A percentile compares a stretch with the other conserved stretches of the same genome.
Conservation (phyloP, 2,888 invertebrate species). For the Cephonodes hylas region DNA sequence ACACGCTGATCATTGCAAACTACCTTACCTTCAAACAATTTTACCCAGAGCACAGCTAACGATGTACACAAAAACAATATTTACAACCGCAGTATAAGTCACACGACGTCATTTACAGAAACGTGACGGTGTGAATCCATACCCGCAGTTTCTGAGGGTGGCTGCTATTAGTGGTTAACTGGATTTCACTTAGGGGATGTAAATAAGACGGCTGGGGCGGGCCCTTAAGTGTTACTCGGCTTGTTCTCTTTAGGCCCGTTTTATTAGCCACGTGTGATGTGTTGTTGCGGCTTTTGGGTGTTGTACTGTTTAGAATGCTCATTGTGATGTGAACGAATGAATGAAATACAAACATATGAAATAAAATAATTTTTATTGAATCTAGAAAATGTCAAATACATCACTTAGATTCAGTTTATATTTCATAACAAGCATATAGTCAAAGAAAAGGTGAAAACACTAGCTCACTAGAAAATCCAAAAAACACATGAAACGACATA, state of each 20-base stretch:
- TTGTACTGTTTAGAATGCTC: not conserved
- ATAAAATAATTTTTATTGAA: too few relatives aligned
- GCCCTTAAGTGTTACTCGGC: not conserved
- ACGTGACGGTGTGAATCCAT: constrained; percentile 29
- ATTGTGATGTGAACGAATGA: too few relatives aligned
- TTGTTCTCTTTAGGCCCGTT: not conserved
- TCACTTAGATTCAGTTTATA: too few relatives aligned
- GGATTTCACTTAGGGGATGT: constrained; percentile 28
- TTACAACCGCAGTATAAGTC: constrained; percentile 19
- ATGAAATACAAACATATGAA: too few relatives aligned
- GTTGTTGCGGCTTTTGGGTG: not conserved
- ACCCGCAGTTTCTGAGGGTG: constrained; percentile 27
- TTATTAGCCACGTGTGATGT: not conserved
- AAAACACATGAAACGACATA: too few relatives aligned
- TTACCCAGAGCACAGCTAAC: not conserved
- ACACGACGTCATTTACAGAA: constrained; percentile 21
- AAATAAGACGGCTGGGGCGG: constrained; percentile 16
- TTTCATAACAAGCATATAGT: too few relatives aligned
- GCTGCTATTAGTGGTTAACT: constrained; percentile 31
- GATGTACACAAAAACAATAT: constrained; percentile 10
- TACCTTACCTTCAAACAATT: not conserved
- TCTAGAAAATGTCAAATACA: too few relatives aligned
- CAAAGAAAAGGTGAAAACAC: not conserved
- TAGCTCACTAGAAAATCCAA: not conserved
- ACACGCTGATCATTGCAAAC: not conserved